Evolutionary conservation across 2,797 vertebrate species (phyloP), one percentile per base, ranked within the genome.

Genomic region (Enteromius thamalakanensis): DNA sequence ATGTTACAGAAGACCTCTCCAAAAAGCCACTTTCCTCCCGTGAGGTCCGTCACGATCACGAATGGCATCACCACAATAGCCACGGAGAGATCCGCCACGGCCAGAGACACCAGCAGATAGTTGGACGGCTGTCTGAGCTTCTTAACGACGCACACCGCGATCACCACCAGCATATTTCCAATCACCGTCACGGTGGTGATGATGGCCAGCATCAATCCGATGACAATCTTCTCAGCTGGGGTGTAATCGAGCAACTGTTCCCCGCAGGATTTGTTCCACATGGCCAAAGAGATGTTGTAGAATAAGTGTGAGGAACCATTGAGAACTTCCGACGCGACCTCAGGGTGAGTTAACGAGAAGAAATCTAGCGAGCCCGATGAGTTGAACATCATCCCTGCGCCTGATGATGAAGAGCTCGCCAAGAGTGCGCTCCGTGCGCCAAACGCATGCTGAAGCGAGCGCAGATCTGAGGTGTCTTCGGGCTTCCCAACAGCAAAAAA

Each of bases 1-100:
- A 96, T 94, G 91, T 96, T 95, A 89, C 95, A 96, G 91, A 96
- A 96, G 47, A 94, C 91, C 71, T 94, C 93, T 72, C 95, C 95
- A 88, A 96, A 96, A 10, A 95, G 94, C 95, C 95, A 96, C 89
- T 94, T 92, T n/a, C 95, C 95, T 26, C 95, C 95, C 21, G 95
- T 96, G 37, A 95, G 93, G 88, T 95, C 95, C 1, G 95, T 96
- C 76, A 95, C 95, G 78, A 96, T 96, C 3, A 95, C 94, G 75
- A 96, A 95, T n/a, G 95, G 95, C 95, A 96, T 95, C 53, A 96
- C 95, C 2, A 91, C 94, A 19, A 95, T 91, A 58, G 95, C 95
- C 84, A 96, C 95, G 0, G 94, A 95, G 76, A 95, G 92, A 89
- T 95, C 95, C 42, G 95, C 95, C 85, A 95, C 95, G 0, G 95